Conservation (phyloP, 2,888 invertebrate genomes). For the Plagodis dolabraria region DNA sequence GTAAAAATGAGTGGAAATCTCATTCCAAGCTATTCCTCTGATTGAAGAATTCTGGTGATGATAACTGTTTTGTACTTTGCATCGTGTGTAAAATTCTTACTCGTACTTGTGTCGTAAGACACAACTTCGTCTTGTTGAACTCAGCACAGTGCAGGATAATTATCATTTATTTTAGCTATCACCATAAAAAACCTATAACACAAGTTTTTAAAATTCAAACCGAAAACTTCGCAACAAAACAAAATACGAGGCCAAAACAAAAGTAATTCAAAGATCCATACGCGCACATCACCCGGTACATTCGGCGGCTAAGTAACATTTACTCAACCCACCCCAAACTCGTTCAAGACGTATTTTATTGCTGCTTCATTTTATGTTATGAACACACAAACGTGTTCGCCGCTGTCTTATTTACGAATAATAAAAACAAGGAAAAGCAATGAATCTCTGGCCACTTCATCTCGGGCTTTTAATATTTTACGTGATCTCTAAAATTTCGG, state of each 20-base stretch:
- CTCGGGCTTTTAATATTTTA: constrained; percentile 83
- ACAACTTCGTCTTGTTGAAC: no score
- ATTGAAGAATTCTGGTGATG: no score
- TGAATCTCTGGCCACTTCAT: constrained; percentile 84
- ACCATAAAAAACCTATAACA: background rate
- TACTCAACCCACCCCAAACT: constrained; percentile 55
- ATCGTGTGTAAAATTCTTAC: no score
- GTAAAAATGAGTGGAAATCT: no score
- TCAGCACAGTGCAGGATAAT: no score
- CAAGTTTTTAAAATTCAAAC: constrained; percentile 27
- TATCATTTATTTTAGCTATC: background rate
- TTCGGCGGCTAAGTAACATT: constrained; percentile 66
- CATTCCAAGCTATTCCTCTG: no score
- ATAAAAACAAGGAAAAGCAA: constrained; percentile 83
- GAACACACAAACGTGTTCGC: constrained; percentile 55
- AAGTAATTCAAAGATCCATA: constrained; percentile 48
- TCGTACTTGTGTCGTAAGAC: no score
- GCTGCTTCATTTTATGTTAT: constrained; percentile 77
- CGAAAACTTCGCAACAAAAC: constrained; percentile 17
- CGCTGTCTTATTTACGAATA: constrained; percentile 80
- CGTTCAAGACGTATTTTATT: constrained; percentile 70
- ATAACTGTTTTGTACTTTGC: no score
- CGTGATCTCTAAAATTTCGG: constrained; percentile 83
- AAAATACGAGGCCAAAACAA: constrained; percentile 25
- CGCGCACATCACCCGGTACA: constrained; percentile 50